These are phyloP conservation scores for Sebastes oblongus DNA, from an alignment of 2,797 vertebrate species.

Conservation along the genomic window DNA sequence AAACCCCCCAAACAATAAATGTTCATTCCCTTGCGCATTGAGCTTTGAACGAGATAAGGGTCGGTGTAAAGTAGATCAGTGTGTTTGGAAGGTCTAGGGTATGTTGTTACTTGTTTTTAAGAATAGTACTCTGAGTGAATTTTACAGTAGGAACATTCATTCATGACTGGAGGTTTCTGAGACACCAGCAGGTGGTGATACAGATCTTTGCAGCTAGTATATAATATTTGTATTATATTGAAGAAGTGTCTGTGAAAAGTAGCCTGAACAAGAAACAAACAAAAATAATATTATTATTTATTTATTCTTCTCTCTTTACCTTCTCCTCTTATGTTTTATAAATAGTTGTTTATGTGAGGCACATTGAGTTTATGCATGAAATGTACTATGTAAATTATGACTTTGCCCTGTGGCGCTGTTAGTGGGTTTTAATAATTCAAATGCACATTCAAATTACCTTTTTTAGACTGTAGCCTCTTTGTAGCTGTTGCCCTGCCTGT, in stretches of 20 bases:
- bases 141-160: neutral
- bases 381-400: neutral
- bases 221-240: neutral
- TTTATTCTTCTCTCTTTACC: neutral
- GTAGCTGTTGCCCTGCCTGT: slow-evolving; percentile 11
- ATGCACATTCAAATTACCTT: neutral
- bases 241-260: neutral
- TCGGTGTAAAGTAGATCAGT: neutral
- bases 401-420: neutral
- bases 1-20: slow-evolving; percentile 5
- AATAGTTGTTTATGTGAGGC: neutral
- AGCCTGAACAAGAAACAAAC: neutral
- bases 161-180: neutral
- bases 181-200: neutral
- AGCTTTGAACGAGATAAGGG: neutral
- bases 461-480: slow-evolving; percentile 15
- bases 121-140: neutral
- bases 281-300: neutral
- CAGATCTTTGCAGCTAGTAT: neutral
- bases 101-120: neutral
- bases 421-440: neutral
- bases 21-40: neutral
- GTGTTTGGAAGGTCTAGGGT: neutral
- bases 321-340: neutral
- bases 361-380: neutral